These are phyloP conservation scores for Tuta absoluta DNA, from an alignment of 2,888 invertebrate genomes.

Conservation along the genomic window DNA sequence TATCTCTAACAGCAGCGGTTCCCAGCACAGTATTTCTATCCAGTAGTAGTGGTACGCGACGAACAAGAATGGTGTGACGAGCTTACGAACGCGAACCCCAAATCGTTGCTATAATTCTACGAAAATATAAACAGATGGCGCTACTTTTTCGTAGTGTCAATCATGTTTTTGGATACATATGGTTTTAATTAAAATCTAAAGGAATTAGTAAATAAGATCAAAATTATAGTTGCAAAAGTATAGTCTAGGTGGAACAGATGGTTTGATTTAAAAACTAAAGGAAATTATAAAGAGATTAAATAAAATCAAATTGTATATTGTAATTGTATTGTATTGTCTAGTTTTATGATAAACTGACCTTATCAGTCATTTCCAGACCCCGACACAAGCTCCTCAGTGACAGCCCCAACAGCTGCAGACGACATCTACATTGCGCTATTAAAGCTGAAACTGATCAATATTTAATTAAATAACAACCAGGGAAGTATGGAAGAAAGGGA, in stretches of 20 bases:
- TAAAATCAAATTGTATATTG: too few relatives aligned
- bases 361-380: conserved; percentile 38
- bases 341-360: conserved; percentile 39
- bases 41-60: background rate
- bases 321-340: too few relatives aligned
- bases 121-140: background rate
- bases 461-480: background rate
- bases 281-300: too few relatives aligned
- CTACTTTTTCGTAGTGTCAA: background rate
- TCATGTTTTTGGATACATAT: background rate
- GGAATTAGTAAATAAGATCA: too few relatives aligned
- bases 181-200: background rate
- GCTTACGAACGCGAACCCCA: background rate
- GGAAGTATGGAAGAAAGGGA: too few relatives aligned
- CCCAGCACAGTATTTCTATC: background rate
- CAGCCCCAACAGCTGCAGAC: conserved; percentile 67
- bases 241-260: too few relatives aligned
- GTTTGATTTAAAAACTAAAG: too few relatives aligned
- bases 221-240: too few relatives aligned
- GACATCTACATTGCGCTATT: conserved; percentile 71
- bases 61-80: background rate
- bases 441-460: conserved; percentile 54
- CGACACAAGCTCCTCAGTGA: conserved; percentile 54
- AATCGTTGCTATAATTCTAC: background rate
- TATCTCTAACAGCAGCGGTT: background rate